phyloP scores from a whole-genome alignment of 2,888 invertebrate species.

The Adelphocoris suturalis region DNA sequence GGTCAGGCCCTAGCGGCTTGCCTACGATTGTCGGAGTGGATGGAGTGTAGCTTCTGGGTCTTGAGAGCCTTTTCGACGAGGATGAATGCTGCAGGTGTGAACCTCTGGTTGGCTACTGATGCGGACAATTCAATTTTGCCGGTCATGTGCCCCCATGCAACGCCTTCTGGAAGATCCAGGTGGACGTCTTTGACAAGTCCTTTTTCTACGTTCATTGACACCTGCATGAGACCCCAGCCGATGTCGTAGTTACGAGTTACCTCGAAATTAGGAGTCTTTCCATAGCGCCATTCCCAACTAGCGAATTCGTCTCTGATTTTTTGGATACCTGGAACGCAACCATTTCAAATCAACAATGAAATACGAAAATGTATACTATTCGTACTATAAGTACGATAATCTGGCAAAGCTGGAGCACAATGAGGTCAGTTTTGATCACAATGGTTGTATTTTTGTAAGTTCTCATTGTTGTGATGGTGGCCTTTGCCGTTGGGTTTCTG shows the following conservation, averaged over 20 bases:
- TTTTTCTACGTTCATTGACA: constrained; percentile 82
- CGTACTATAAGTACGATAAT: no score
- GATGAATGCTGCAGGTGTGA: constrained; percentile 65
- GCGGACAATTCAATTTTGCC: constrained; percentile 70
- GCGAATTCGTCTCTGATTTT: constrained; percentile 85
- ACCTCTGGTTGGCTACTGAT: constrained; percentile 65
- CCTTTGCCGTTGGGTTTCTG: no score
- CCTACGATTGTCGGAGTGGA: background rate
- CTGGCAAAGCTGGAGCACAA: no score
- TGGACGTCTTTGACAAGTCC: constrained; percentile 83
- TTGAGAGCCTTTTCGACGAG: constrained; percentile 70
- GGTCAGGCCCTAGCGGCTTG: constrained; percentile 66
- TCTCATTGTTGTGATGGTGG: no score
- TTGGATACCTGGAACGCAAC: constrained; percentile 82
- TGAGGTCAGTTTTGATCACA: no score
- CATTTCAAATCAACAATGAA: no score
- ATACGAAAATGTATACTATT: no score
- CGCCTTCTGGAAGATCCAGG: constrained; percentile 81
- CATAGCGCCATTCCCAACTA: constrained; percentile 94
- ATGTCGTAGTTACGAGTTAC: constrained; percentile 80
- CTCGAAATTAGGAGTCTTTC: constrained; percentile 91
- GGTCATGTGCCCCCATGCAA: constrained; percentile 71
- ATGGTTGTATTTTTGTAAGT: no score
- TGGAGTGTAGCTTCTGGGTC: constrained; percentile 65
- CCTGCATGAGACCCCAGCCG: constrained; percentile 78